These are phyloP conservation scores for Diorhabda elongata DNA, from an alignment of 1,140 invertebrate species.

Conservation along the genomic window DNA sequence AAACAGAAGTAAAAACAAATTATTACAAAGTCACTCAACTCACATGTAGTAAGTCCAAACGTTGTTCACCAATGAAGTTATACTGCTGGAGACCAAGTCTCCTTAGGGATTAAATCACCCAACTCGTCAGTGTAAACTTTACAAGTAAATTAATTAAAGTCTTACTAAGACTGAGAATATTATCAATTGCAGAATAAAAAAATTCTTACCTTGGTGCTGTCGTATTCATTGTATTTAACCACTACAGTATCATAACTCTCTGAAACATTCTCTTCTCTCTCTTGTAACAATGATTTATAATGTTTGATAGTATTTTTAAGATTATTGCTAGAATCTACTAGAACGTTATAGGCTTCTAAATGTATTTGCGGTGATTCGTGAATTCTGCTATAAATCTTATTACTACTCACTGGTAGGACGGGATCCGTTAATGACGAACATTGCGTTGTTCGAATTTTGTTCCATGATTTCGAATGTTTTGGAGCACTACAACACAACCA, in stretches of 20 bases:
- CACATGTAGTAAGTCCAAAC: too few species aligned
- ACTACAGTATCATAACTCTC: conserved; percentile 39
- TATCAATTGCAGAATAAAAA: neutral
- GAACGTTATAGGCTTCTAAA: conserved; percentile 38
- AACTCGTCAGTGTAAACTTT: too few species aligned
- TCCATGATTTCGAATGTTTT: conserved; percentile 52
- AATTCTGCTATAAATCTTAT: conserved; percentile 41
- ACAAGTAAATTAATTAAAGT: too few species aligned
- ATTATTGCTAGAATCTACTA: conserved; percentile 40
- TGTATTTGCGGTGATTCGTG: conserved; percentile 40
- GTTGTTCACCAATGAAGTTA: too few species aligned
- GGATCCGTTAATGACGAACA: conserved; percentile 39
- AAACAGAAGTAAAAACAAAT: too few species aligned
- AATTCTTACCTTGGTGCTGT: conserved; percentile 33
- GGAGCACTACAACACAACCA: conserved; percentile 51
- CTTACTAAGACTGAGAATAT: neutral
- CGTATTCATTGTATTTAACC: conserved; percentile 35
- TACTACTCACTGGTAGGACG: conserved; percentile 41
- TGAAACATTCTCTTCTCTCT: conserved; percentile 36
- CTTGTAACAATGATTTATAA: conserved; percentile 36
- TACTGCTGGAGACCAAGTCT: too few species aligned
- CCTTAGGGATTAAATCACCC: too few species aligned
- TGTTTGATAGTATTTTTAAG: conserved; percentile 39
- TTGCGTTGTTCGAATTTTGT: conserved; percentile 35
- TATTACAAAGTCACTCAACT: too few species aligned